Base-by-base conservation (phyloP, 2,888 invertebrate genomes). In the Parnassius mnemosyne region DNA sequence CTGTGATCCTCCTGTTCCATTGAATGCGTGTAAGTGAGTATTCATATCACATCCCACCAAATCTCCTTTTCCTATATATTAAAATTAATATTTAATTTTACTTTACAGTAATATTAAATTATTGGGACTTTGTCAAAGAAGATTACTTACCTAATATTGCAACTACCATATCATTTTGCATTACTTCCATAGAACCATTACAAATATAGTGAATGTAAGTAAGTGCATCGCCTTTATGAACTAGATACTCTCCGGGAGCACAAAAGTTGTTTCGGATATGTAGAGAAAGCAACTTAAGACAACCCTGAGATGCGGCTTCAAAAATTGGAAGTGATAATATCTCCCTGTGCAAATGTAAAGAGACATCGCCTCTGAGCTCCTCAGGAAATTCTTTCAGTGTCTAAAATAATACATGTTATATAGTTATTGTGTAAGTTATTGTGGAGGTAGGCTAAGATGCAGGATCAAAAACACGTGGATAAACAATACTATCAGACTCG, bases 111-210 rank as follows among this genome's bases (percentile, higher is more conserved):
- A 34, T 34, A 34, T 34, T 7, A 34, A 34, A 34, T 34, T 34
- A 34, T 34, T 5, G 34, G 3, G 7, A 34, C 0, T 34, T 34
- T 34, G 5, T 34, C 34, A 34, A 34, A 34, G 34, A 34, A 7
- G 34, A 53, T 53, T 53, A 20, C 94, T 93, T 89, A 98, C 98
- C 98, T 70, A 98, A 92, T 76, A 99, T 98, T 64, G 98, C 98
- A 20, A 98, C 98, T 59, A 98, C 98, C 97, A 98, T 98, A 68
- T 96, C 96, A 77, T 97, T 96, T 84, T 98, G 98, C 76, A 98
- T 96, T 53, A 98, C 98, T 89, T 98, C 98, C 98, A 98, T 98
- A 42, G 98, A 98, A 9, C 98, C 98, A 80, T 98, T 98, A 91
- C 97, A 98, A 69, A 98, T 95, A 85, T 98, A 98, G 88, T 98